Evolutionary conservation across 2,888 invertebrate genomes (phyloP).

Genomic region (Diogma glabrata): DNA sequence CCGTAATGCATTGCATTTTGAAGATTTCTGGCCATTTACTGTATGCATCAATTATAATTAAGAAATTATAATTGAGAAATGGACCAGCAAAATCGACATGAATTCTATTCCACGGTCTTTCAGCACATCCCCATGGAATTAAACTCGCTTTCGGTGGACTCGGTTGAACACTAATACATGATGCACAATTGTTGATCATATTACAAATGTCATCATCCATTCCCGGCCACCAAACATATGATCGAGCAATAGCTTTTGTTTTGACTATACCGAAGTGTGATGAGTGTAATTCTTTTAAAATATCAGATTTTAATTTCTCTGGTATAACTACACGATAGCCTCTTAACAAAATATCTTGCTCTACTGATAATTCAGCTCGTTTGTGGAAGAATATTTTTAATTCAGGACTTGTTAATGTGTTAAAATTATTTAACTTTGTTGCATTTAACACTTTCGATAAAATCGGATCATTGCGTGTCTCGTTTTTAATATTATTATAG

Average conservation of each 20-base stretch:
- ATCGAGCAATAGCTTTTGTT: slow-evolving; percentile 11
- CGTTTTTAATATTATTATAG: background rate
- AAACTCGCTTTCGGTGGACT: background rate
- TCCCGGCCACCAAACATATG: slow-evolving; percentile 19
- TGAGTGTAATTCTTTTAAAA: slow-evolving; percentile 12
- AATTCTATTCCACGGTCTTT: background rate
- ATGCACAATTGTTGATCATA: slow-evolving; percentile 11
- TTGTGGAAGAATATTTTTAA: too few relatives aligned
- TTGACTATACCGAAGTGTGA: slow-evolving; percentile 7
- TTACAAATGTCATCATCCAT: slow-evolving; percentile 18
- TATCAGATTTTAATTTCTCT: background rate
- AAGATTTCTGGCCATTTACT: slow-evolving; percentile 4
- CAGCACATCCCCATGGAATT: background rate
- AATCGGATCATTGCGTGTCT: background rate
- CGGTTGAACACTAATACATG: background rate
- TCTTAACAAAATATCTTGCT: slow-evolving; percentile 14
- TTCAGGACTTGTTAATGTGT: too few relatives aligned
- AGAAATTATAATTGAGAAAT: background rate
- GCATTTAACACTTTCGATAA: background rate
- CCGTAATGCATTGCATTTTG: background rate
- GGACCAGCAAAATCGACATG: background rate
- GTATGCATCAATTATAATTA: background rate
- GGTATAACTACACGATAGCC: slow-evolving; percentile 13
- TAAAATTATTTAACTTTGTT: too few relatives aligned
- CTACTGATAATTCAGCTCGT: slow-evolving; percentile 16